A percentile compares a stretch with the other conserved stretches of the same genome.
Evolutionary conservation across 2,113 vertebrate genomes (phyloP).

Genomic region (Clarias magur): DNA sequence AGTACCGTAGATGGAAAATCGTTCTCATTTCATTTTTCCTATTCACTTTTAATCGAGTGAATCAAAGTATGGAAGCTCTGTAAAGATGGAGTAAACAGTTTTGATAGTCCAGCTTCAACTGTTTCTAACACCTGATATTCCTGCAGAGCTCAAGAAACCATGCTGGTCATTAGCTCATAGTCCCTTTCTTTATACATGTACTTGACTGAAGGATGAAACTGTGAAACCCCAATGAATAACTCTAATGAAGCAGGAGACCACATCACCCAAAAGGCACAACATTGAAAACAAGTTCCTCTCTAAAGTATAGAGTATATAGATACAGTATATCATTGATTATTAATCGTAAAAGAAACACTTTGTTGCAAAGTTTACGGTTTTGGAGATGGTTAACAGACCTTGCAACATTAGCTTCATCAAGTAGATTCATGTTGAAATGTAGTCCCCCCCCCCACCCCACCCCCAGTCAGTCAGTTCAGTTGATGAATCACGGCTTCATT

Average conservation of each 20-base stretch:
- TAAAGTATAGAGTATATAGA: not conserved
- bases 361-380: not conserved
- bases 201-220: conserved; percentile 17
- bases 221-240: not conserved
- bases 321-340: not conserved
- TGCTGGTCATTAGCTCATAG: conserved; percentile 53
- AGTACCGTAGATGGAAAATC: not conserved
- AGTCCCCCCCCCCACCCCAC: not conserved
- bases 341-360: not conserved
- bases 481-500: conserved; percentile 64
- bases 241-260: conserved; percentile 25
- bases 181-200: conserved; percentile 57
- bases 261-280: not conserved
- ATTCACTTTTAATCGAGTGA: not conserved
- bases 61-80: not conserved
- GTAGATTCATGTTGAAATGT: conserved; percentile 61
- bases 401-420: conserved; percentile 49
- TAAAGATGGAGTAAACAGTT: not conserved
- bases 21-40: not conserved
- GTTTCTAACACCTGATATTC: not conserved
- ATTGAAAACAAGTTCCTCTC: not conserved
- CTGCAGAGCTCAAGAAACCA: not conserved
- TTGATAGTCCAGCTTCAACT: not conserved
- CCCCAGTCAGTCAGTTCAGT: conserved; percentile 54
- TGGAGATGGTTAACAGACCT: conserved; percentile 8